Evolutionary conservation across 1,140 invertebrate genomes (phyloP), one percentile per base, ranked within the genome.

Genomic region (Gryon sp.): DNA sequence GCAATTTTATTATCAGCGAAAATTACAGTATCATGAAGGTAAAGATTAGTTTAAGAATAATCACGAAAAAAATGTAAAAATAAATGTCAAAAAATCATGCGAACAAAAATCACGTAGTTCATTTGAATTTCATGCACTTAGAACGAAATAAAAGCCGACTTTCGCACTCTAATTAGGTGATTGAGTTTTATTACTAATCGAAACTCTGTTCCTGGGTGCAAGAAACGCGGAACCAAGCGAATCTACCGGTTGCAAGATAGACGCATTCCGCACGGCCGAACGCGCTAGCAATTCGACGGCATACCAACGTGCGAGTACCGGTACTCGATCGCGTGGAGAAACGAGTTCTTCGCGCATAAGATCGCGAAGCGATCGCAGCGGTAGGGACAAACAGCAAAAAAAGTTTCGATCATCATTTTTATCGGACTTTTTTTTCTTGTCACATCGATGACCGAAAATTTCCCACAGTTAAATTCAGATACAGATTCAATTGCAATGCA

Each of bases 251-350:
- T 73, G 66, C 62, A 46, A 50, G 73, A 76, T 69, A 66, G 62
- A 79, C 73, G 68, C 77, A 79, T 79, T 79, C 77, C 62, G 63
- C 66, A 72, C 57, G 68, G 76, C 72, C 66, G 63, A 76, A 48
- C 77, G 55, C 62, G 65, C 55, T 43, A 40, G 12, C 53, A 72
- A 79, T 70, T n/a, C 57, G 38, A 65, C 60, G 65, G 65, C 69
- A 74, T 74, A 69, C 69, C 69, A 74, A 59, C 73, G 53, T 52
- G 36, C 43, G 41, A 72, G 59, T 75, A 79, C 76, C 70, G 76
- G 76, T 79, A 79, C 60, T 79, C 55, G 70, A 79, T 70, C 72
- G 70, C 70, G 72, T 72, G 76, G 76, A 75, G 72, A 72, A 79
- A 75, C 76, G 38, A 65, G 76, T 79, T 79, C 65, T 75, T 79